Evolutionary conservation across 2,888 invertebrate genomes (phyloP).

Genomic region (Anthoptus insignis): DNA sequence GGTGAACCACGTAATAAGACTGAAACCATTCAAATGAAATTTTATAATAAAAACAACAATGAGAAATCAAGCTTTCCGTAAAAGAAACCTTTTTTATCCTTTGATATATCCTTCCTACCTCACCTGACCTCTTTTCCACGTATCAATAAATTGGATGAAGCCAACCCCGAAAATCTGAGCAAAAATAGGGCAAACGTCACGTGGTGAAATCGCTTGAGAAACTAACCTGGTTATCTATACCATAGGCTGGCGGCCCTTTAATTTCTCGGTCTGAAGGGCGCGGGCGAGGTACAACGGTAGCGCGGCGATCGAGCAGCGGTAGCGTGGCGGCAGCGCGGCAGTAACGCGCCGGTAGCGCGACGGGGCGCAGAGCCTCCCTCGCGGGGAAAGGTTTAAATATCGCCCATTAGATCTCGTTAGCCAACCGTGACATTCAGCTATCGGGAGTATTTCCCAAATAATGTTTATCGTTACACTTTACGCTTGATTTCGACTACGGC

Average conservation of each 20-base stretch:
- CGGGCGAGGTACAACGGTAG: constrained; percentile 46
- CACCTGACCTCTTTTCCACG: background rate
- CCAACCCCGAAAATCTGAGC: constrained; percentile 5
- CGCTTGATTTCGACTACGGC: constrained; percentile 42
- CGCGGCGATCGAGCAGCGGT: no score
- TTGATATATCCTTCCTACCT: background rate
- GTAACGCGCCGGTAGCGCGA: no score
- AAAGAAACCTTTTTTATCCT: no score
- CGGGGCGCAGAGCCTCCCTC: constrained; percentile 55
- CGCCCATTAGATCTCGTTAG: constrained; percentile 61
- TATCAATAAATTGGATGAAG: background rate
- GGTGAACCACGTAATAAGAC: no score
- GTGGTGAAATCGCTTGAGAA: constrained; percentile 59
- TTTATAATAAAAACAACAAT: no score
- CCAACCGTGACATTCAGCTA: constrained; percentile 45
- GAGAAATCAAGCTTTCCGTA: no score
- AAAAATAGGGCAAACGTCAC: constrained; percentile 47
- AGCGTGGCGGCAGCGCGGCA: constrained; percentile 52
- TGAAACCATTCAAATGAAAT: no score
- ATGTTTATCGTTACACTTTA: constrained; percentile 48
- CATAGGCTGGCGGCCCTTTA: constrained; percentile 60
- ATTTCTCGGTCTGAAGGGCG: constrained; percentile 70
- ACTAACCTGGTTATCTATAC: constrained; percentile 60
- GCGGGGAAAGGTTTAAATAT: constrained; percentile 61
- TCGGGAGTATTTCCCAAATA: constrained; percentile 56